These are phyloP conservation scores for Protonemura montana DNA, from an alignment of 2,888 invertebrate genomes.

Conservation along the genomic window DNA sequence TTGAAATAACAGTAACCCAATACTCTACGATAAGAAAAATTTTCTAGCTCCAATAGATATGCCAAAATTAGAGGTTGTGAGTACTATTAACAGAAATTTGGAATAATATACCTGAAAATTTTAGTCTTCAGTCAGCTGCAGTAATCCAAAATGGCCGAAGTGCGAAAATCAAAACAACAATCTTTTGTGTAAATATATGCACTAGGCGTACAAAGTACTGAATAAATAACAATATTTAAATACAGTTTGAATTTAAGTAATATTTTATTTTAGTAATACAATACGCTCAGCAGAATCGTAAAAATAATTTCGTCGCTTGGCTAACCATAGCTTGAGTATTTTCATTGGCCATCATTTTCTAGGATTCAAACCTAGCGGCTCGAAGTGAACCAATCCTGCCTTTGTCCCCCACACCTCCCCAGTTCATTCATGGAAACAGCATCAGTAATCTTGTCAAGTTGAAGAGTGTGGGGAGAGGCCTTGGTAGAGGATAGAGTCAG, in stretches of 20 bases:
- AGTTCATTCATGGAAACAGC: slow-evolving; percentile 48
- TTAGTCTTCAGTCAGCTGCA: slow-evolving; percentile 37
- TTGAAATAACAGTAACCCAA: too few relatives aligned
- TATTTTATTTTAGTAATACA: background rate
- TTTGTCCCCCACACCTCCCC: slow-evolving; percentile 48
- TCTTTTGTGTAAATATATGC: background rate
- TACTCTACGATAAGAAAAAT: too few relatives aligned
- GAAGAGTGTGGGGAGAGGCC: slow-evolving; percentile 43
- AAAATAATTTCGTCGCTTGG: slow-evolving; percentile 5
- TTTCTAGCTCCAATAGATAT: background rate
- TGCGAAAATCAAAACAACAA: background rate
- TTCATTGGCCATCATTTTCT: slow-evolving; percentile 26
- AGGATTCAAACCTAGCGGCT: slow-evolving; percentile 47
- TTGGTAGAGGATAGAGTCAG: slow-evolving; percentile 43
- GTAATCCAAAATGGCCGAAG: slow-evolving; percentile 43
- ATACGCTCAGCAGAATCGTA: background rate
- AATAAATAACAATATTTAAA: background rate
- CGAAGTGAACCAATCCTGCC: slow-evolving; percentile 46
- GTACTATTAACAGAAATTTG: background rate
- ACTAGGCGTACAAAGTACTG: background rate
- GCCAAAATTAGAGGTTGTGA: too few relatives aligned
- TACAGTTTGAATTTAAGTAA: background rate
- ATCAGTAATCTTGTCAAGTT: slow-evolving; percentile 50
- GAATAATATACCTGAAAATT: slow-evolving; percentile 30
- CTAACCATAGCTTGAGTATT: background rate